phyloP scores from a whole-genome alignment of 2,888 invertebrate genomes.

The Cecidostiba fungosa region DNA sequence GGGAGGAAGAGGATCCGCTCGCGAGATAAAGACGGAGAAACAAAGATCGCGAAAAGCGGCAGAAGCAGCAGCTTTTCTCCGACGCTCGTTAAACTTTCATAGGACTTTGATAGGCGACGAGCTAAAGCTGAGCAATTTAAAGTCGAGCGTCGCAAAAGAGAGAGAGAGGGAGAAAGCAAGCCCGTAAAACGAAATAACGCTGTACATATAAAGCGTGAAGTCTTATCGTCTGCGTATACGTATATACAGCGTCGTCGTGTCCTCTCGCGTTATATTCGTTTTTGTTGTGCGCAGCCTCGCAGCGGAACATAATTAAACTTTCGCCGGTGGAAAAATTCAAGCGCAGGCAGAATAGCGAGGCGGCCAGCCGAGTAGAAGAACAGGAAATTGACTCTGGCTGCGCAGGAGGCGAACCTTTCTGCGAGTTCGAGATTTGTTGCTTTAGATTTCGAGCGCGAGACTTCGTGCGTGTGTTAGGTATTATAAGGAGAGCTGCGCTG shows the following conservation, averaged over 20 bases:
- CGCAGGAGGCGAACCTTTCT: neutral
- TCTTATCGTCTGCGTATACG: slow-evolving; percentile 3
- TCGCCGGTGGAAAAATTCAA: slow-evolving; percentile 40
- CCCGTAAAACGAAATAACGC: slow-evolving; percentile 19
- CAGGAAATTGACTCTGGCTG: slow-evolving; percentile 35
- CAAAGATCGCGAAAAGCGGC: slow-evolving; percentile 9
- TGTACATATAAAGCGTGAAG: slow-evolving; percentile 46
- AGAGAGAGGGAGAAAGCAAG: slow-evolving; percentile 28
- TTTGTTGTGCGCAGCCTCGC: neutral
- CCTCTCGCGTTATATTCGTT: slow-evolving; percentile 10
- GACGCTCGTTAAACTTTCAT: slow-evolving; percentile 73
- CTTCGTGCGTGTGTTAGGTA: too few species aligned
- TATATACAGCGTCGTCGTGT: neutral
- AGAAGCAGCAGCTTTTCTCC: slow-evolving; percentile 34
- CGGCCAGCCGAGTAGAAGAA: neutral
- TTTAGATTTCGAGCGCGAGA: neutral
- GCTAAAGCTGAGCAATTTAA: slow-evolving; percentile 64
- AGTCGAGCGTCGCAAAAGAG: slow-evolving; percentile 58
- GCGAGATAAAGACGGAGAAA: slow-evolving; percentile 8
- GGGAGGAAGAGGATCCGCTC: neutral
- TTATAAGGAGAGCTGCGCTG: neutral
- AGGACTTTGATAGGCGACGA: slow-evolving; percentile 72
- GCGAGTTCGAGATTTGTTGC: neutral
- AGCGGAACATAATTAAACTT: slow-evolving; percentile 51
- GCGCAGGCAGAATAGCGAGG: neutral